phyloP scores from a whole-genome alignment of 2,113 vertebrate species.

The Atrichornis clamosus region DNA sequence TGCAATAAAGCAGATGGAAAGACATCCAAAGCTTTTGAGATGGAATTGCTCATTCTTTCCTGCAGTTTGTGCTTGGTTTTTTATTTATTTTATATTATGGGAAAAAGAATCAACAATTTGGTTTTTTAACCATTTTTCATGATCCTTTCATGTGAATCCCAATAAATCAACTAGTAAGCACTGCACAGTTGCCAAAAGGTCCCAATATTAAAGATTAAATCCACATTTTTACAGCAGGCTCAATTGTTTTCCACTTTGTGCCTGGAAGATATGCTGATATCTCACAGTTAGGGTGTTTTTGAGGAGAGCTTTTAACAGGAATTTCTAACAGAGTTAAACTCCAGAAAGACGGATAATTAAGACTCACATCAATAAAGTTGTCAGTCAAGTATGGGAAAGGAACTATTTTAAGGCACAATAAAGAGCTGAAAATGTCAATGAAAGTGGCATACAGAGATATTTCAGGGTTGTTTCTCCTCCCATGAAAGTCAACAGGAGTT shows the following conservation, averaged over 20 bases:
- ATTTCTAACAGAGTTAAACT: background rate
- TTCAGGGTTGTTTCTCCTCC: background rate
- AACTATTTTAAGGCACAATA: conserved; percentile 15
- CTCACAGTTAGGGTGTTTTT: background rate
- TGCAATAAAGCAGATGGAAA: background rate
- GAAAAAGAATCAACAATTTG: background rate
- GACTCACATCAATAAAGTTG: conserved; percentile 6
- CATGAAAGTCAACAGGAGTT: background rate
- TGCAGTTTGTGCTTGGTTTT: background rate
- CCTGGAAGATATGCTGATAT: background rate
- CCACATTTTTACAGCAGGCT: background rate
- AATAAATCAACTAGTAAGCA: background rate
- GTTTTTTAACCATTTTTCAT: background rate
- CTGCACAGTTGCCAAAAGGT: background rate
- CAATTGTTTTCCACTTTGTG: background rate
- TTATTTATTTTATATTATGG: background rate
- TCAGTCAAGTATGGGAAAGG: background rate
- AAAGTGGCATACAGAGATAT: background rate
- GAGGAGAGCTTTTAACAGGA: background rate
- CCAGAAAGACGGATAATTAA: conserved; percentile 1
- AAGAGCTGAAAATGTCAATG: background rate
- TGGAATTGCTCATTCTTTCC: background rate
- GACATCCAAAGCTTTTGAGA: background rate
- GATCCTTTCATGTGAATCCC: background rate
- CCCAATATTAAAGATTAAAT: background rate